Evolutionary conservation across 1,140 invertebrate genomes (phyloP), one percentile per base, ranked within the genome.

Genomic region (Drosophila aff.): DNA sequence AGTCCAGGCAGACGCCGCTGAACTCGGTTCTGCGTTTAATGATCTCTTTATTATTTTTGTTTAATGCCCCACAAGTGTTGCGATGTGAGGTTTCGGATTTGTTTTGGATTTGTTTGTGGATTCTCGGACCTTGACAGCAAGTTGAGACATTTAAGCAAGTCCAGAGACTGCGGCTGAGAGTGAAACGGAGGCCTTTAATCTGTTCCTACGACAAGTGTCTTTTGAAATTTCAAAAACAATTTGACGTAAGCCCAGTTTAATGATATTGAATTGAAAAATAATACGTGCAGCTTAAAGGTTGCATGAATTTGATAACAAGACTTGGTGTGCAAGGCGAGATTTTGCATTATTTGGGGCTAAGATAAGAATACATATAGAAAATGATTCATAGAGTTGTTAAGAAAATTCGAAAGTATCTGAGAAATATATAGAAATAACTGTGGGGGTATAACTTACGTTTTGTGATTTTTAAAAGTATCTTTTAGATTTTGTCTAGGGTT

Each of bases 41-140:
- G 44, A 66, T 47, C 44, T 49, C 23, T 49, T 49, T 26, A 49
- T 49, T 26, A 47, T 49, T 49, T 16, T 53, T 38, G 31, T 31
- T 66, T 47, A 68, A 33, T 68, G 62, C 36, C 33, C 28, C 65
- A 41, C 65, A 68, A 68, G 65, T 68, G 44, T 66, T 41, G 10
- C 15, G 52, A 21, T 18, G 50, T n/a, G 50, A 21, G 50, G 11
- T 26, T 38, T 44, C 21, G 21, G 44, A 8, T 47, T 47, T 4
- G 21, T 4, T 65, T 65, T n/a, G 58, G 7, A 15, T 49, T 66
- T 23, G 40, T 18, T 26, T 46, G 38, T 38, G 36, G 11, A 38
- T 38, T 46, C 59, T 23, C 18, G 62, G 36, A 68, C 62, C 66
- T 68, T 67, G 66, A 68, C 44, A 50, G 62, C 66, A 41, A 50